phyloP scores from a whole-genome alignment of 2,797 vertebrate species.

The Sphaeramia orbicularis region DNA sequence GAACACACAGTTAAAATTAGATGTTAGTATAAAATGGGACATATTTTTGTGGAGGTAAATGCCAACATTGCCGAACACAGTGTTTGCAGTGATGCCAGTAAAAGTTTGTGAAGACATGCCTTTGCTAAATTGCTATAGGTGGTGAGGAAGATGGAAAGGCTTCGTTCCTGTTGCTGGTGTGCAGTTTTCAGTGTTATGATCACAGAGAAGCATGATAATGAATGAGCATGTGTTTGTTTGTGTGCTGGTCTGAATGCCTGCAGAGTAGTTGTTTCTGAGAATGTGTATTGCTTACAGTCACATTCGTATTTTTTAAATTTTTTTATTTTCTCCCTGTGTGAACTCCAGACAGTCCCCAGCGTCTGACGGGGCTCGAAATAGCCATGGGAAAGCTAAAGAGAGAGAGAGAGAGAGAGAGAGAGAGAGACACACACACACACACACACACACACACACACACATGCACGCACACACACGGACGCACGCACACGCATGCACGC shows the following conservation, averaged over 20 bases:
- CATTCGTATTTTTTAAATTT: background rate
- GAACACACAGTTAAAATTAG: background rate
- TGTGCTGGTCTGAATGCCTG: slow-evolving; percentile 10
- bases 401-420: slow-evolving; percentile 23
- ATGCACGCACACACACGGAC: slow-evolving; percentile 10
- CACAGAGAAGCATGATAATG: slow-evolving; percentile 3
- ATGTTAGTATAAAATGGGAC: slow-evolving; percentile 12
- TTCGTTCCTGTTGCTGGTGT: background rate
- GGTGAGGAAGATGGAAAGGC: background rate
- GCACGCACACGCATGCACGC: slow-evolving; percentile 12
- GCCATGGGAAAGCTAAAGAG: slow-evolving; percentile 69
- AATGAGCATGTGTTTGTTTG: slow-evolving; percentile 20
- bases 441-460: slow-evolving; percentile 22
- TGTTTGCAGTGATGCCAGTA: background rate
- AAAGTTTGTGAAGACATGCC: background rate
- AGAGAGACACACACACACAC: slow-evolving; percentile 25
- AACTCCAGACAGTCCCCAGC: slow-evolving; percentile 62
- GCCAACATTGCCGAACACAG: background rate
- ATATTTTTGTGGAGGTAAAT: background rate
- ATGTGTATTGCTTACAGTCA: slow-evolving; percentile 13
- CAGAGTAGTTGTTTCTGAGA: slow-evolving; percentile 20
- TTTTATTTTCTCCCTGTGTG: slow-evolving; percentile 35
- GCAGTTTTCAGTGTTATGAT: slow-evolving; percentile 1
- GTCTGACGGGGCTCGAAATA: slow-evolving; percentile 72
- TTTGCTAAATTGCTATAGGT: slow-evolving; percentile 2